These are phyloP conservation scores for Paradoxurus hermaphroditus DNA, from an alignment of 2,113 vertebrate genomes.

Conservation along the genomic window DNA sequence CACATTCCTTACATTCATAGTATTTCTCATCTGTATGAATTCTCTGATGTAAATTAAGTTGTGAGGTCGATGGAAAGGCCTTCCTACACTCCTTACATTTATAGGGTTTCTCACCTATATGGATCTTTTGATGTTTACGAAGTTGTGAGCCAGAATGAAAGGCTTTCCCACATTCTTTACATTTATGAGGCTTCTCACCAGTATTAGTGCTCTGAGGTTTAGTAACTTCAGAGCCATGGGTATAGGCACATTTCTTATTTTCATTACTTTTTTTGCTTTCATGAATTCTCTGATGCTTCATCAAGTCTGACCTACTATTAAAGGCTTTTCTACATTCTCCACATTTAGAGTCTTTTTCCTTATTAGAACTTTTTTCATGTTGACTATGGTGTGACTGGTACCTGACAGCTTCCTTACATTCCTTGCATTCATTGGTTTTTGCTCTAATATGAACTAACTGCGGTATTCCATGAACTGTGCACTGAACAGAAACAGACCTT, in stretches of 20 bases:
- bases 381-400: slow-evolving; percentile 14
- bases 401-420: slow-evolving; percentile 43
- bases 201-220: slow-evolving; percentile 59
- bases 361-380: slow-evolving; percentile 29
- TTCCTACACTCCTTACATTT: slow-evolving; percentile 78
- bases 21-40: slow-evolving; percentile 73
- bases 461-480: not conserved
- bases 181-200: slow-evolving; percentile 64
- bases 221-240: slow-evolving; percentile 47
- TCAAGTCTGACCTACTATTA: slow-evolving; percentile 61
- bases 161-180: slow-evolving; percentile 76
- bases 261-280: slow-evolving; percentile 64
- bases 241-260: slow-evolving; percentile 62
- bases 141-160: slow-evolving; percentile 76
- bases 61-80: slow-evolving; percentile 76
- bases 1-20: slow-evolving; percentile 76
- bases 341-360: slow-evolving; percentile 68
- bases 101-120: slow-evolving; percentile 77
- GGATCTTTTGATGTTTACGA: slow-evolving; percentile 75
- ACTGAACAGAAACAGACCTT: not conserved
- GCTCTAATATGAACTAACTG: not conserved
- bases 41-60: slow-evolving; percentile 76
- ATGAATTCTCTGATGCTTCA: slow-evolving; percentile 70
- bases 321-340: slow-evolving; percentile 68
- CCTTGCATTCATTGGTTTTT: slow-evolving; percentile 11